A percentile compares a stretch with the other conserved stretches of the same genome.
These are phyloP conservation scores for Listronotus oregonensis DNA, from an alignment of 1,140 invertebrate genomes.

Conservation along the genomic window DNA sequence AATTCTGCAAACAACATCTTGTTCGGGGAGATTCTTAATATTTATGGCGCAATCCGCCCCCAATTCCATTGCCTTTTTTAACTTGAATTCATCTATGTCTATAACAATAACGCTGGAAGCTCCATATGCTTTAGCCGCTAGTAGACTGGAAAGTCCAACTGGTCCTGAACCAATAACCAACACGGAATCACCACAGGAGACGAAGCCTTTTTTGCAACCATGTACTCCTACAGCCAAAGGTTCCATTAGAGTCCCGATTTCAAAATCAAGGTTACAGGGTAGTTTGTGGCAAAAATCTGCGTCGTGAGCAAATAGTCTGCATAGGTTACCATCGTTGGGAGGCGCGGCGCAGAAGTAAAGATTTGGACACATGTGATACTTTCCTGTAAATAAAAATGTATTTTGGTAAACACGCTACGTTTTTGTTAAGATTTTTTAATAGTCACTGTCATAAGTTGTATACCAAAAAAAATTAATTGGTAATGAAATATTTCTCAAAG, in stretches of 20 bases:
- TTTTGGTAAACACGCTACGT: too few relatives aligned
- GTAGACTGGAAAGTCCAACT: constrained; percentile 57
- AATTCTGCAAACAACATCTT: constrained; percentile 66
- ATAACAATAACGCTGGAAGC: constrained; percentile 1
- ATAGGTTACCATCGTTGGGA: constrained; percentile 81
- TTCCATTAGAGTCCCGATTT: constrained; percentile 90
- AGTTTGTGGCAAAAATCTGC: constrained; percentile 92
- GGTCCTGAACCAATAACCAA: constrained; percentile 21
- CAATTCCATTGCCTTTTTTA: constrained; percentile 79
- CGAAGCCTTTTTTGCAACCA: constrained; percentile 78
- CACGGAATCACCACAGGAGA: constrained; percentile 74
- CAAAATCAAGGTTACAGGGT: constrained; percentile 83
- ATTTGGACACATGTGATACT: constrained; percentile 85
- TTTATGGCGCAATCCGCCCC: constrained; percentile 76
- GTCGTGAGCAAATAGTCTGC: constrained; percentile 83
- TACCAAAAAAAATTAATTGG: too few relatives aligned
- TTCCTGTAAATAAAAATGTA: constrained; percentile 37
- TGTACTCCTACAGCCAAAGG: constrained; percentile 92
- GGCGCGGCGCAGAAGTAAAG: constrained; percentile 89
- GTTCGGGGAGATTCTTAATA: constrained; percentile 60
- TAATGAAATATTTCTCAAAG: too few relatives aligned
- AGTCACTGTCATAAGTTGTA: too few relatives aligned
- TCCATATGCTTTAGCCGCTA: constrained; percentile 81
- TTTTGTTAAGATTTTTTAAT: too few relatives aligned
- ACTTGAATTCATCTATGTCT: constrained; percentile 54